These are phyloP conservation scores for Rhodinocichla rosea DNA, from an alignment of 2,113 vertebrate genomes.

Conservation along the genomic window DNA sequence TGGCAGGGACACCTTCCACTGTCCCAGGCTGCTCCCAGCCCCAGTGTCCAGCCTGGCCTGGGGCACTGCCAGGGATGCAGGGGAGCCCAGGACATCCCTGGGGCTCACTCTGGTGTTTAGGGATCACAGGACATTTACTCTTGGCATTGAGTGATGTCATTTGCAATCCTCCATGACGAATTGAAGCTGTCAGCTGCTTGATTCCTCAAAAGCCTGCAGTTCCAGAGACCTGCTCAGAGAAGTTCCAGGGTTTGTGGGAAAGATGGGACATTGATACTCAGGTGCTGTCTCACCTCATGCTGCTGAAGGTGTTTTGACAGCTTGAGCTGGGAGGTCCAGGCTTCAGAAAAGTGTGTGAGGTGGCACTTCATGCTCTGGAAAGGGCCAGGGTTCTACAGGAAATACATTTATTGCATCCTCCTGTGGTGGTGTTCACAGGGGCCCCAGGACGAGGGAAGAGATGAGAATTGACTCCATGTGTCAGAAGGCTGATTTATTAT, in stretches of 20 bases:
- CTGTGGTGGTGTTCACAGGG: no score
- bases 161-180: neutral
- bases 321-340: neutral
- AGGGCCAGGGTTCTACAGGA: neutral
- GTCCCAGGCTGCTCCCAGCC: neutral
- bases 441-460: no score
- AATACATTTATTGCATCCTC: neutral
- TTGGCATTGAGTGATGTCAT: neutral
- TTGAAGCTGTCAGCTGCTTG: neutral
- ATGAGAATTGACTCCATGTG: no score
- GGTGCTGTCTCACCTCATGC: neutral
- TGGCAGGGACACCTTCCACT: neutral
- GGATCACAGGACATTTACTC: neutral
- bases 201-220: neutral
- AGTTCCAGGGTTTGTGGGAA: neutral
- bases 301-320: neutral
- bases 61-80: neutral
- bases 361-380: neutral
- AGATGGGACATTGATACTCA: neutral
- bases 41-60: neutral
- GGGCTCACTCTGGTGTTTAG: neutral
- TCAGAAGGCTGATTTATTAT: no score
- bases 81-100: rapidly evolving
- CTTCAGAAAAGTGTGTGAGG: neutral
- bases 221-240: neutral